Percentiles rank a stretch among this genome's conserved stretches.
Conservation (phyloP, 2,888 invertebrate species). For the Drosophila colorata region DNA sequence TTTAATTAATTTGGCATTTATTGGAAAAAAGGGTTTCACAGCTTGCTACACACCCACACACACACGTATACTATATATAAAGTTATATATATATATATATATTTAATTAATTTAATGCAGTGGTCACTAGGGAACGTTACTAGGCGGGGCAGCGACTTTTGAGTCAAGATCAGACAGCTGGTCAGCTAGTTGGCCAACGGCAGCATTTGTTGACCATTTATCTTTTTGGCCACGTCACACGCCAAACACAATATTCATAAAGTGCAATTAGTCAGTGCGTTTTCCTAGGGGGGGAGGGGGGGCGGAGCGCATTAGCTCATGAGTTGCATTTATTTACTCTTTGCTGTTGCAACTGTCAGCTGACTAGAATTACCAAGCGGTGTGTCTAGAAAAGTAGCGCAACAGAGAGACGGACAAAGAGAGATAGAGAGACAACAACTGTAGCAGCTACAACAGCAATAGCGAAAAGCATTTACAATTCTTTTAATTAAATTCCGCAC, state of each 20-base stretch:
- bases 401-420: too few relatives aligned
- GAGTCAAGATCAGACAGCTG: constrained; percentile 54
- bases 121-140: constrained; percentile 41
- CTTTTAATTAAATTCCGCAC: constrained; percentile 79
- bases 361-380: constrained; percentile 54
- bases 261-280: constrained; percentile 72
- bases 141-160: constrained; percentile 53
- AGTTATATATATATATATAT: constrained; percentile 17
- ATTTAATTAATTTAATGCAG: constrained; percentile 78
- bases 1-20: constrained; percentile 82
- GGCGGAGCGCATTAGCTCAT: constrained; percentile 28
- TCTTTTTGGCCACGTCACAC: constrained; percentile 45
- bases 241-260: constrained; percentile 70
- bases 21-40: constrained; percentile 73
- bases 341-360: constrained; percentile 35
- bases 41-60: constrained; percentile 33
- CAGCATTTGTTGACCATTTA: constrained; percentile 49
- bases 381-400: neutral
- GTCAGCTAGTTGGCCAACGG: constrained; percentile 40
- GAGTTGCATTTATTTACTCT: constrained; percentile 59
- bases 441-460: constrained; percentile 6
- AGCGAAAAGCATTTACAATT: constrained; percentile 69
- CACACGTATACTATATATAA: constrained; percentile 5
- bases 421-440: neutral
- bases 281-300: constrained; percentile 8